Evolutionary conservation across 2,113 vertebrate genomes (phyloP).

Genomic region (Butastur rufipennis): DNA sequence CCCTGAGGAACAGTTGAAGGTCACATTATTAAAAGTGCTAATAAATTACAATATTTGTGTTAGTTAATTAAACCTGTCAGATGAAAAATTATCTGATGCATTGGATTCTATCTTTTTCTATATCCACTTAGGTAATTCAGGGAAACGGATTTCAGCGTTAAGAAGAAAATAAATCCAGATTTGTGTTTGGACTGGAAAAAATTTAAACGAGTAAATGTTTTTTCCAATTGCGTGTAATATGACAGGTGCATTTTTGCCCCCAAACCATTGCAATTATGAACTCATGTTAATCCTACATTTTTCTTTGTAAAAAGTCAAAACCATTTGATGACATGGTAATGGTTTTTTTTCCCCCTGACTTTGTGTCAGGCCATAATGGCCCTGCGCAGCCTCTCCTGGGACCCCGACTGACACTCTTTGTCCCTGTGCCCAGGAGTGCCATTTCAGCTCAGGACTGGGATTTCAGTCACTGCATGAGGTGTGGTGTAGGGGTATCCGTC

Average conservation of each 20-base stretch:
- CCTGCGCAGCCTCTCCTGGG: neutral
- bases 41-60: constrained; percentile 52
- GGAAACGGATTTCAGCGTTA: neutral
- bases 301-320: neutral
- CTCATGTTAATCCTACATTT: neutral
- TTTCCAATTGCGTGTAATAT: neutral
- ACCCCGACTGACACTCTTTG: neutral
- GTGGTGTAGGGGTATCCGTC: neutral
- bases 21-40: constrained; percentile 53
- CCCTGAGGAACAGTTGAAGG: constrained; percentile 32
- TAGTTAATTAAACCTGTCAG: constrained; percentile 64
- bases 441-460: neutral
- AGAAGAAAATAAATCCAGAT: neutral
- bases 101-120: neutral
- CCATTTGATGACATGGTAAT: neutral
- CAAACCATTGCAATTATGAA: neutral
- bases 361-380: neutral
- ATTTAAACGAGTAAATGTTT: neutral
- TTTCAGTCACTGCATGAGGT: neutral
- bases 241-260: neutral
- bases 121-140: neutral
- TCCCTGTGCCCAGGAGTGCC: neutral
- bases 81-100: constrained; percentile 17
- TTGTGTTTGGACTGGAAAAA: neutral
- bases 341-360: accelerated